Evolutionary conservation across 53 echinoderm and acorn worm genomes (phyloP), one percentile per base, ranked within the genome.

Genomic region (Mesocentrotus franciscanus): DNA sequence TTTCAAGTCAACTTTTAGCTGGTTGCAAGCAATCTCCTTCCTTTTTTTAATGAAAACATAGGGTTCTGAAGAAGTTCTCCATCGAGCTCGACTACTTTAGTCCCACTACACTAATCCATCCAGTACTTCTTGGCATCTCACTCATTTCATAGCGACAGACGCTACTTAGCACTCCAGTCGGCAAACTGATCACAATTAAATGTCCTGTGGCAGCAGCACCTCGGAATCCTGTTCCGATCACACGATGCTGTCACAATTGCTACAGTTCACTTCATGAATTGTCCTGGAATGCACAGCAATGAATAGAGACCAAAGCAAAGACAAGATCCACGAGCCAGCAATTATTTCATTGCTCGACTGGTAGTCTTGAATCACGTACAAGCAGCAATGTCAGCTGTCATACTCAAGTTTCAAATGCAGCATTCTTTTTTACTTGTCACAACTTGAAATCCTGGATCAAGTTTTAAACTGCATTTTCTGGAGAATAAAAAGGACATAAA

Each of bases 401-500:
- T 64, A 92, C 62, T 24, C 33, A 92, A 92, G 92, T 64, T 33
- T 61, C 70, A 68, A 90, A 92, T 92, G 92, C 92, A 92, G 92
- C 92, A 92, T 92, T 61, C 92, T 32, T 35, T 92, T 22, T 62
- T 24, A 33, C 35, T 66, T 66, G 35, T 92, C 68, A 10, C 42
- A 66, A 66, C 39, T 92, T 90, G 90, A 90, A 78, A 14, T 60
- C 60, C 90, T 35, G 68, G 58, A 32, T 92, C 92, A 92, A 92
- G 92, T 34, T 92, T 8, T 61, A 15, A 33, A 62, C 92, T 92
- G 92, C 92, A 92, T 64, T 58, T 39, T 92, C 92, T 92, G 70
- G 62, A 66, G 30, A 30, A 60, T 12, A 90, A 90, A 16, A 33
- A 92, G 39, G 34, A 64, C 1, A 85, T 24, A 85, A 42, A 85